A percentile compares a stretch with the other conserved stretches of the same genome.
These are phyloP conservation scores for Rhodeus uyekii DNA, from an alignment of 2,797 vertebrate genomes.

Conservation along the genomic window DNA sequence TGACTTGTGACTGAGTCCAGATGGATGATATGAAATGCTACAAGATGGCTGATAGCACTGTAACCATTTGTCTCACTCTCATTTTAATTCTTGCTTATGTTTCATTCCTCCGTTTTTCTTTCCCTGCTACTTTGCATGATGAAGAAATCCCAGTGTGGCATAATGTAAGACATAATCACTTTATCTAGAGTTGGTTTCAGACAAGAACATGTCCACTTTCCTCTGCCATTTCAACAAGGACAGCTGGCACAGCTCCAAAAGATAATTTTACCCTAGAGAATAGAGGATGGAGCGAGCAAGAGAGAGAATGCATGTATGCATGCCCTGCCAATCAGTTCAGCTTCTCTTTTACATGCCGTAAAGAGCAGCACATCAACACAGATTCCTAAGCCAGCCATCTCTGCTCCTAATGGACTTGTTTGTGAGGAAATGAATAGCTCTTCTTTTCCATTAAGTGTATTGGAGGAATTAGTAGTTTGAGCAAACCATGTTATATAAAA, in stretches of 20 bases:
- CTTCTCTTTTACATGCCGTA: slow-evolving; percentile 46
- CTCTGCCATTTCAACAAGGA: slow-evolving; percentile 47
- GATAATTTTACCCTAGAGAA: slow-evolving; percentile 63
- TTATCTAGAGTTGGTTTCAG: slow-evolving; percentile 62
- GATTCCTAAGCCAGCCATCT: slow-evolving; percentile 39
- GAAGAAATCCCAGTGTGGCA: slow-evolving; percentile 56
- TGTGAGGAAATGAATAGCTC: slow-evolving; percentile 55
- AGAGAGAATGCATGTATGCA: slow-evolving; percentile 16
- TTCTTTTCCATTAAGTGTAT: slow-evolving; percentile 58
- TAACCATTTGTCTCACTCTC: slow-evolving; percentile 21
- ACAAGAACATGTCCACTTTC: slow-evolving; percentile 59
- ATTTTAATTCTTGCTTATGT: slow-evolving; percentile 29
- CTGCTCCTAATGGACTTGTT: slow-evolving; percentile 54
- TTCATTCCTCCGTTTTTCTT: slow-evolving; percentile 34
- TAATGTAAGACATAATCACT: slow-evolving; percentile 63
- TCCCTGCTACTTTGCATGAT: slow-evolving; percentile 57
- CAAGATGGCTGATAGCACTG: slow-evolving; percentile 28
- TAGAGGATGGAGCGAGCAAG: slow-evolving; percentile 4
- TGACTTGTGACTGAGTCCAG: slow-evolving; percentile 21
- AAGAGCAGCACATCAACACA: slow-evolving; percentile 43
- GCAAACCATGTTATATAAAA: slow-evolving; percentile 50
- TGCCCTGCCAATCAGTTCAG: slow-evolving; percentile 49
- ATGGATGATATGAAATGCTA: slow-evolving; percentile 25
- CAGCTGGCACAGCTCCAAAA: slow-evolving; percentile 59
- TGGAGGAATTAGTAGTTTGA: slow-evolving; percentile 52